phyloP scores from a whole-genome alignment of 2,797 vertebrate genomes.

The Chloroceryle inda region DNA sequence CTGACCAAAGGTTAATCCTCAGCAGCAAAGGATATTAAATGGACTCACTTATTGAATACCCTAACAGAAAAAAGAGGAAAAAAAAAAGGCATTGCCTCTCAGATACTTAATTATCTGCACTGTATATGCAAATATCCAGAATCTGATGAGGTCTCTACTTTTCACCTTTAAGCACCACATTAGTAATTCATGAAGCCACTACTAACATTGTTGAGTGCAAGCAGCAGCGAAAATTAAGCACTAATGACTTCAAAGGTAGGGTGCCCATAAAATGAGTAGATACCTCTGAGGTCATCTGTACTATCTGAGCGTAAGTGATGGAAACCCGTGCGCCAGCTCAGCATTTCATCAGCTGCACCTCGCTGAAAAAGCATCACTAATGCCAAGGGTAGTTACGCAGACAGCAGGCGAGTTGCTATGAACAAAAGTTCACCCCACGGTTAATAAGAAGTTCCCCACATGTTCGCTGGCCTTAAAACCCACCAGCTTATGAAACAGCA shows the following conservation, averaged over 20 bases:
- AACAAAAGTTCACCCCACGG: background rate
- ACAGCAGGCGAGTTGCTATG: background rate
- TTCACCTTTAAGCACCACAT: slow-evolving; percentile 73
- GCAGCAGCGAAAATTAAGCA: slow-evolving; percentile 66
- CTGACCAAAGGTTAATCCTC: slow-evolving; percentile 41
- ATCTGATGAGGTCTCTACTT: slow-evolving; percentile 77
- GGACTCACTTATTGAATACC: background rate
- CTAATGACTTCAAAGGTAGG: slow-evolving; percentile 69
- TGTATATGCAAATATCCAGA: slow-evolving; percentile 72
- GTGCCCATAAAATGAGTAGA: slow-evolving; percentile 58
- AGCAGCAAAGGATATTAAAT: slow-evolving; percentile 35
- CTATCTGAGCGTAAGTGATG: slow-evolving; percentile 53
- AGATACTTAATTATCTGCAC: slow-evolving; percentile 70
- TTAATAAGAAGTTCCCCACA: background rate
- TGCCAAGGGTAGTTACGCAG: slow-evolving; percentile 14
- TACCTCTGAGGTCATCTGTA: slow-evolving; percentile 67
- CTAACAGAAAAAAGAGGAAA: background rate
- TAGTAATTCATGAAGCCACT: slow-evolving; percentile 74
- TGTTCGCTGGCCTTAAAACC: background rate
- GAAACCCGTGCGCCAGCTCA: background rate
- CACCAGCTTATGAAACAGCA: background rate
- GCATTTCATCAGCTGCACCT: slow-evolving; percentile 23
- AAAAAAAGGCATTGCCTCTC: background rate
- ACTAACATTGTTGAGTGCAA: slow-evolving; percentile 31
- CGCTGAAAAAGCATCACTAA: slow-evolving; percentile 32